A percentile compares a stretch with the other conserved stretches of the same genome.
phyloP scores from a whole-genome alignment of 2,888 invertebrate genomes.

The Pollenia amentaria region DNA sequence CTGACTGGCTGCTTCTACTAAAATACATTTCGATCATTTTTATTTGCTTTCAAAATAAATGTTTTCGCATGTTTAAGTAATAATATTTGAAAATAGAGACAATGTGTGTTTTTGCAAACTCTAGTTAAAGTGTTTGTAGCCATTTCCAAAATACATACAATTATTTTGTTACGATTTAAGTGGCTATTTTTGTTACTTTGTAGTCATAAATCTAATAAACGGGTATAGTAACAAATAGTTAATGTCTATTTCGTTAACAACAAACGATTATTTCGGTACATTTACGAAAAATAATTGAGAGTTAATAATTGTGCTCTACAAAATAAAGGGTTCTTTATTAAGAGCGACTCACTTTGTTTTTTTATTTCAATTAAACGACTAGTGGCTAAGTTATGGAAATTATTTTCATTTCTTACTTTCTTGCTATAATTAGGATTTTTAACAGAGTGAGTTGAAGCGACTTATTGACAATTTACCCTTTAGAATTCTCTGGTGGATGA shows the following conservation, averaged over 20 bases:
- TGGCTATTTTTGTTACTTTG: slow-evolving; percentile 56
- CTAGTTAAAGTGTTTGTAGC: slow-evolving; percentile 14
- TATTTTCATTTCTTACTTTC: neutral
- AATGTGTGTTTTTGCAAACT: slow-evolving; percentile 23
- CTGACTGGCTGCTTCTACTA: neutral
- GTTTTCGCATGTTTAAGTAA: slow-evolving; percentile 6
- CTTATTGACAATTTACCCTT: no score
- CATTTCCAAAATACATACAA: slow-evolving; percentile 5
- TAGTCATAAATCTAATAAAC: slow-evolving; percentile 66
- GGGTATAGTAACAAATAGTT: slow-evolving; percentile 33
- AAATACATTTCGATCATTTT: slow-evolving; percentile 35
- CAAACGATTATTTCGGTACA: slow-evolving; percentile 46
- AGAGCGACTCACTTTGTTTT: slow-evolving; percentile 21
- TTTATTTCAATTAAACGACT: neutral
- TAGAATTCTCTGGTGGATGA: no score
- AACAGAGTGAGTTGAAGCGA: no score
- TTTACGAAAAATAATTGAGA: neutral
- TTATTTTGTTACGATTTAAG: slow-evolving; percentile 45
- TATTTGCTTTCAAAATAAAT: slow-evolving; percentile 41
- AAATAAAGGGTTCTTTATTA: neutral
- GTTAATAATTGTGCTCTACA: neutral
- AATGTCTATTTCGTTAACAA: slow-evolving; percentile 52
- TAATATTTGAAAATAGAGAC: slow-evolving; percentile 22
- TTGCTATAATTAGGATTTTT: no score
- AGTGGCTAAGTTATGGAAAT: neutral